Base-by-base conservation (phyloP, 1,140 invertebrate species). In the Nasonia vitripennis region DNA sequence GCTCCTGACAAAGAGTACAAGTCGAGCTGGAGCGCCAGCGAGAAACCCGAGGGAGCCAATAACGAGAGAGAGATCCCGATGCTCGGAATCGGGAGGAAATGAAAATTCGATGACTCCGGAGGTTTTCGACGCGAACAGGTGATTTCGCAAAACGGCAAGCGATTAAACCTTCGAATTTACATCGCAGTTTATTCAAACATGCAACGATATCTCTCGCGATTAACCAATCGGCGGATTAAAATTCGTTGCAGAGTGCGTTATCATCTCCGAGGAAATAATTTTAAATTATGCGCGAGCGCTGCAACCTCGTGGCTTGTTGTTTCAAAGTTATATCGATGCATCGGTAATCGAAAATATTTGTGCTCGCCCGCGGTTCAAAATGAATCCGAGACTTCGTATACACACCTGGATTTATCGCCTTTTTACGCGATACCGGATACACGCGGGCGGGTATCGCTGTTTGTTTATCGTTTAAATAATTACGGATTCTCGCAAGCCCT, bases 1-100 rank as follows among this genome's bases (percentile, higher is more conserved):
- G 6, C 23, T 34, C 74, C 73, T 62, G 7, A 70, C 74, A 68
- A 77, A 77, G 73, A 70, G 71, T 23, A 83, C 82, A 83, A 83
- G 82, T 89, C 87, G 87, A 87, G 83, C 79, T 77, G 74, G 37
- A 85, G 86, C 55, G 27, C 55, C 0, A 67, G 78, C 7, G 74
- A n/a, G 20, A 77, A 82, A 67, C 71, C 55, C 74, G 71, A 11
- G 73, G 14, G 67, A 80, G 70, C 83, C 70, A 80, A 81, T 85
- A 74, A 68, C 70, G 17, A 75, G 70, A 51, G 68, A 79, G n/a
- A 45, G 51, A 55, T 55, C 17, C 12, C 11, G 12, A 10, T 55
- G 17, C 6, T 17, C 14, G 0, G 20, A 23, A 10, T 37, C 7
- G 45, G 20, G 48, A 51, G 48, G 10, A 31, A 62, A 78, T 51